Evolutionary conservation across 2,113 vertebrate species (phyloP).

Genomic region (Leucosticte australis): DNA sequence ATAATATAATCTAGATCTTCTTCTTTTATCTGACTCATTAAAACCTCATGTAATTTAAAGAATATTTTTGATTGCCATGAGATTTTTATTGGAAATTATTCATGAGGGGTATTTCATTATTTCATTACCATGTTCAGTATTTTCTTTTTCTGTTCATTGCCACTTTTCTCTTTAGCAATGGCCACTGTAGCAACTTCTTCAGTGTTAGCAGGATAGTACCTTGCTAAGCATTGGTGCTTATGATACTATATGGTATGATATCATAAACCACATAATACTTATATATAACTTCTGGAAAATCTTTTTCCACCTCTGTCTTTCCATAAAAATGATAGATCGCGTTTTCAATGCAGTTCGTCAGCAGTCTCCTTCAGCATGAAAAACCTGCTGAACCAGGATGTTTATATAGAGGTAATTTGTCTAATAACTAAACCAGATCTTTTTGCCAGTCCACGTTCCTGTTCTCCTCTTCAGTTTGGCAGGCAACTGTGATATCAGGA

Average conservation of each 20-base stretch:
- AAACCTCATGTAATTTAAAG: conserved; percentile 25
- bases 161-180: background rate
- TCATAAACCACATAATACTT: background rate
- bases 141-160: background rate
- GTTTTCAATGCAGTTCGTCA: background rate
- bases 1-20: background rate
- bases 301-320: background rate
- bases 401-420: background rate
- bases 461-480: background rate
- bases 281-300: background rate
- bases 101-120: background rate
- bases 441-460: background rate
- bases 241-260: background rate
- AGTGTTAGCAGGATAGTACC: background rate
- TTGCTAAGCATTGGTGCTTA: background rate
- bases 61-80: background rate
- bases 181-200: background rate
- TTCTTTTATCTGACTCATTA: conserved; percentile 42
- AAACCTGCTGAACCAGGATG: background rate
- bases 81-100: background rate
- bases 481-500: background rate
- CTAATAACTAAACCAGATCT: background rate
- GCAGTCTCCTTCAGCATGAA: background rate
- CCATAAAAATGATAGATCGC: background rate
- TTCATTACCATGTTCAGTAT: background rate